A percentile compares a stretch with the other conserved stretches of the same genome.
Conservation (phyloP, 2,113 vertebrate species). For the Channa argus region DNA sequence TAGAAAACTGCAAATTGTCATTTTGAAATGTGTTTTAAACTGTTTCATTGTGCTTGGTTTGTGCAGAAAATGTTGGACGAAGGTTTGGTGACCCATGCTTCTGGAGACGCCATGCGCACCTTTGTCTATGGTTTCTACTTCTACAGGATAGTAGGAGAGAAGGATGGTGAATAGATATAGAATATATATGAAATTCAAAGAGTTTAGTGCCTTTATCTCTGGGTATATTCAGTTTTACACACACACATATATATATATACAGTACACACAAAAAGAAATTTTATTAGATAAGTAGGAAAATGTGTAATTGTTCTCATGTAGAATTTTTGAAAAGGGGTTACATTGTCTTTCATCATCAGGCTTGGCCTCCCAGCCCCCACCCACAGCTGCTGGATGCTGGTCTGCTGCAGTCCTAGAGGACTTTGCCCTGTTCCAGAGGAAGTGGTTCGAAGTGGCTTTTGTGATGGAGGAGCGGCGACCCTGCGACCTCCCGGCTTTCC, state of each 20-base stretch:
- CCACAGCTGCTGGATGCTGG: constrained; percentile 80
- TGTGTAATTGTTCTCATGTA: no score
- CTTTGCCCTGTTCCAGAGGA: constrained; percentile 94
- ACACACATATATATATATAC: background rate
- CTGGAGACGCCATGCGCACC: constrained; percentile 93
- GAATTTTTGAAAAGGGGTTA: background rate
- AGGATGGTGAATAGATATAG: constrained; percentile 83
- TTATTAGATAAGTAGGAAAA: background rate
- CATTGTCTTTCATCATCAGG: constrained; percentile 39
- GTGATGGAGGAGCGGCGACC: constrained; percentile 92
- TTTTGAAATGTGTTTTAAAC: background rate
- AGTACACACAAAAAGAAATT: background rate
- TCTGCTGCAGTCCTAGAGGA: constrained; percentile 90
- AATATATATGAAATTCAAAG: no score
- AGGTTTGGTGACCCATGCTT: constrained; percentile 92
- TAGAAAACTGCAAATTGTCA: no score
- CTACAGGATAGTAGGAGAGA: constrained; percentile 92
- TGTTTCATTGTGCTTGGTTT: constrained; percentile 14
- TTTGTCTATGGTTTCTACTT: constrained; percentile 99
- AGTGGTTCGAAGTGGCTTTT: constrained; percentile 98
- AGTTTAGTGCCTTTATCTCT: background rate
- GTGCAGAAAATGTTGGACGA: constrained; percentile 98
- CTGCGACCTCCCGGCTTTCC: constrained; percentile 92
- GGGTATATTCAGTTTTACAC: background rate
- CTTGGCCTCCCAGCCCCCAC: constrained; percentile 37